Evolutionary conservation across 2,113 vertebrate species (phyloP), one percentile per base, ranked within the genome.

Genomic region (Pelodiscus sinensis): DNA sequence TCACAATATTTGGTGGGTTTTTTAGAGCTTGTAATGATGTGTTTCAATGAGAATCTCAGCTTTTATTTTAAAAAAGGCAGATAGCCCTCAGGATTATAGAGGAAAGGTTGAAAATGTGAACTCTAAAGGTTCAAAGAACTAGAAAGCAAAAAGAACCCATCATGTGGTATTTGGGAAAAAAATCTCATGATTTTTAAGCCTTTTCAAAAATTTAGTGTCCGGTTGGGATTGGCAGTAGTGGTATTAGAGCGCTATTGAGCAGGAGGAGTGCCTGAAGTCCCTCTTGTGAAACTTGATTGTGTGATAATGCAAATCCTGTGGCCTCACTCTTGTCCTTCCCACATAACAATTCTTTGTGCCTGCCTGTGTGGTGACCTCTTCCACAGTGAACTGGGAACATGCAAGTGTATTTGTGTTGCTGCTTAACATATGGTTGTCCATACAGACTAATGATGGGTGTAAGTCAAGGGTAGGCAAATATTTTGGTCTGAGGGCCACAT

Each of bases 21-120:
- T 62, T 50, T 44, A 65, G 51, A 35, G 44, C 1, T 5, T 85
- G 38, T 9, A 4, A 31, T 44, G 9, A 44, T 7, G 10, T 77
- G 4, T 29, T 2, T 2, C 3, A 8, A 52, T 0, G 1, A 86
- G 14, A 50, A 21, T 4, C 27, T 82, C 44, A 80, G 16, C 4
- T 54, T 87, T 52, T 11, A 2, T 6, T 27, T 5, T 3, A 81
- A 24, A 71, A 3, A 44, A 91, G 68, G 4, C 1, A 5, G 35
- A 13, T 50, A 50, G 38, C 12, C 7, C 24, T 77, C 21, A 24
- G 22, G 19, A 19, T 22, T 75, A 21, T 13, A 75, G 22, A 44
- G 13, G 50, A 25, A 13, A 50, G 22, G 22, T 77, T 44, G 44
- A 77, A 50, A 77, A 77, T 50, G 24, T 77, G 73, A 77, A 25